These are phyloP conservation scores for Seriola quinqueradiata DNA, from an alignment of 2,113 vertebrate genomes.

Conservation along the genomic window DNA sequence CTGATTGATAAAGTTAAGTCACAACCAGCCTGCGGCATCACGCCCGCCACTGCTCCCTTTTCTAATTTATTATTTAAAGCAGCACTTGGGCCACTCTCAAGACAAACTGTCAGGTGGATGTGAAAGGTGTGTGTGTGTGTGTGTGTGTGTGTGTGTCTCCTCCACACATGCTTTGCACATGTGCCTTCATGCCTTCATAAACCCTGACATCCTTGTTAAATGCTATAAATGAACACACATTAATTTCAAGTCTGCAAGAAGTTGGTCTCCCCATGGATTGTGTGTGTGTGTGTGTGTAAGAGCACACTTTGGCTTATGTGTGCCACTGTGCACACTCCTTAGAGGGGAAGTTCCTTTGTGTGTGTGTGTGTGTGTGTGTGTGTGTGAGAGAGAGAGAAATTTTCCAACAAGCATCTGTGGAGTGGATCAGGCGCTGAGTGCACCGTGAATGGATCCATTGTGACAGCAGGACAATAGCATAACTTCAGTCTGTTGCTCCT, in stretches of 20 bases:
- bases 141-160: conserved; percentile 18
- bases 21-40: not conserved
- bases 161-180: conserved; percentile 15
- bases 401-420: conserved; percentile 77
- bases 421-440: conserved; percentile 70
- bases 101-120: conserved; percentile 60
- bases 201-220: not conserved
- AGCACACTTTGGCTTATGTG: conserved; percentile 1
- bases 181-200: not conserved
- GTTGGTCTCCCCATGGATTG: not conserved
- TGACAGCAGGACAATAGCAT: conserved; percentile 80
- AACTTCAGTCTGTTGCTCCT: conserved; percentile 72
- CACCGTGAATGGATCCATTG: conserved; percentile 78
- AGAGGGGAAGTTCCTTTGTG: conserved; percentile 31
- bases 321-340: conserved; percentile 23
- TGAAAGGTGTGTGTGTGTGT: conserved; percentile 45
- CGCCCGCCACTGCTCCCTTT: not conserved
- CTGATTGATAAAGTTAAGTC: conserved; percentile 25
- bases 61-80: not conserved
- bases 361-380: conserved; percentile 38
- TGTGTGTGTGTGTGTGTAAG: not conserved
- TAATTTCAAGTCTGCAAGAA: not conserved
- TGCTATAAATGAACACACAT: not conserved
- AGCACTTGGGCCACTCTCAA: not conserved
- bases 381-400: conserved; percentile 51